Percentiles rank a stretch among this genome's conserved stretches.
Evolutionary conservation across 2,797 vertebrate genomes (phyloP).

Genomic region (Lithobates pipiens): DNA sequence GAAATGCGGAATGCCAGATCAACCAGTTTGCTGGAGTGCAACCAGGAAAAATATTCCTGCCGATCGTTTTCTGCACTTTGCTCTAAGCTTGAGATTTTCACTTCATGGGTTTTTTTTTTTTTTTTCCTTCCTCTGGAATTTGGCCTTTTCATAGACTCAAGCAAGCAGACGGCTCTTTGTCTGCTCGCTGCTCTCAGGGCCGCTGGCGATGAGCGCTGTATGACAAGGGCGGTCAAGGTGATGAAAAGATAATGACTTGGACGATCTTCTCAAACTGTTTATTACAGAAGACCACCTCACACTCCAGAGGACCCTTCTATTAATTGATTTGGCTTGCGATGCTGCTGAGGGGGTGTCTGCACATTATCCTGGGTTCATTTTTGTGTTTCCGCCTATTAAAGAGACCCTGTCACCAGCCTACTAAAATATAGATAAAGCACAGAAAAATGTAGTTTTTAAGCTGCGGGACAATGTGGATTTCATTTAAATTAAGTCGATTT

Average conservation of each 20-base stretch:
- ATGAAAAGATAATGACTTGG: constrained; percentile 30
- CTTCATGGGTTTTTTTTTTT: constrained; percentile 48
- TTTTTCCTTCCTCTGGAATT: constrained; percentile 49
- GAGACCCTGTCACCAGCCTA: too few relatives aligned
- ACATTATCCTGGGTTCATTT: too few relatives aligned
- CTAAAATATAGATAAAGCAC: too few relatives aligned
- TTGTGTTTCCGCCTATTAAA: too few relatives aligned
- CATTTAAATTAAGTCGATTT: too few relatives aligned
- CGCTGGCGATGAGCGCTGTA: not conserved
- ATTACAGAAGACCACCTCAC: not conserved
- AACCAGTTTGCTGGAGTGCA: not conserved
- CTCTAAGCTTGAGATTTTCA: not conserved
- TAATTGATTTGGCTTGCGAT: constrained; percentile 3
- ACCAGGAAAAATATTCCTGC: not conserved
- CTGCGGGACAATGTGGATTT: too few relatives aligned
- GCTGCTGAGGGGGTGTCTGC: too few relatives aligned
- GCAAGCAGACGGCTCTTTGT: not conserved
- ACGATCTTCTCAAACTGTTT: not conserved
- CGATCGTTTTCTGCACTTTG: not conserved
- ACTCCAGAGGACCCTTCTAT: not conserved
- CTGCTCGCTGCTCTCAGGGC: not conserved
- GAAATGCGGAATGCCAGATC: too few relatives aligned
- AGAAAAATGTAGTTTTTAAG: too few relatives aligned
- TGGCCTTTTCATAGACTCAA: not conserved
- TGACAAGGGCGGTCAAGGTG: constrained; percentile 45